Conservation (phyloP, 2,888 invertebrate species). For the Catocala fraxini region DNA sequence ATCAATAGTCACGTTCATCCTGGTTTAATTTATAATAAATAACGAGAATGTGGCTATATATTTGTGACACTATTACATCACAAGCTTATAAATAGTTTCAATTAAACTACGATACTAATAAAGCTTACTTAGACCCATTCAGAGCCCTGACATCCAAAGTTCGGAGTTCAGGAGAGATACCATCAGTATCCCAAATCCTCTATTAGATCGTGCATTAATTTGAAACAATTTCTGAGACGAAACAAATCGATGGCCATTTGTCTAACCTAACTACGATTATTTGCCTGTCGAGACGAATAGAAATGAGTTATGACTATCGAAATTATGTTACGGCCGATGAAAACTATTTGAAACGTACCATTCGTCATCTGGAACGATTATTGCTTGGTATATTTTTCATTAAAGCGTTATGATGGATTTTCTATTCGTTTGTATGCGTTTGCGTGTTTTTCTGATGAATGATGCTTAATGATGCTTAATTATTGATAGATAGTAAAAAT, state of each 20-base stretch:
- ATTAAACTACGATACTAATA: conserved; percentile 31
- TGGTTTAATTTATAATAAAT: too few relatives aligned
- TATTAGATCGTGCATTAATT: conserved; percentile 58
- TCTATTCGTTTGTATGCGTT: background rate
- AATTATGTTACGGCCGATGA: conserved; percentile 44
- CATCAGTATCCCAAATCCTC: conserved; percentile 58
- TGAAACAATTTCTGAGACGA: conserved; percentile 58
- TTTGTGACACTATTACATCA: too few relatives aligned
- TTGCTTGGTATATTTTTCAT: conserved; percentile 25
- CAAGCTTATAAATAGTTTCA: background rate
- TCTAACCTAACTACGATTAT: conserved; percentile 48
- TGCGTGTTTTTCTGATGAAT: background rate
- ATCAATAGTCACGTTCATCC: too few relatives aligned
- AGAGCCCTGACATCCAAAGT: conserved; percentile 53
- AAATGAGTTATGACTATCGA: conserved; percentile 47
- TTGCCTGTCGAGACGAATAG: conserved; percentile 47
- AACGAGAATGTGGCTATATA: too few relatives aligned
- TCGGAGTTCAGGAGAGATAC: conserved; percentile 57
- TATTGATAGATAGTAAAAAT: too few relatives aligned
- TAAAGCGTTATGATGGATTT: conserved; percentile 8
- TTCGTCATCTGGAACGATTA: conserved; percentile 37
- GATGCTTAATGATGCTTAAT: too few relatives aligned
- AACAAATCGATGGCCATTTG: conserved; percentile 57
- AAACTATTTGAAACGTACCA: conserved; percentile 42
- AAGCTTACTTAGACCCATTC: conserved; percentile 49